Evolutionary conservation across 2,888 invertebrate genomes (phyloP), one percentile per base, ranked within the genome.

Genomic region (Sylvicola fuscatus): DNA sequence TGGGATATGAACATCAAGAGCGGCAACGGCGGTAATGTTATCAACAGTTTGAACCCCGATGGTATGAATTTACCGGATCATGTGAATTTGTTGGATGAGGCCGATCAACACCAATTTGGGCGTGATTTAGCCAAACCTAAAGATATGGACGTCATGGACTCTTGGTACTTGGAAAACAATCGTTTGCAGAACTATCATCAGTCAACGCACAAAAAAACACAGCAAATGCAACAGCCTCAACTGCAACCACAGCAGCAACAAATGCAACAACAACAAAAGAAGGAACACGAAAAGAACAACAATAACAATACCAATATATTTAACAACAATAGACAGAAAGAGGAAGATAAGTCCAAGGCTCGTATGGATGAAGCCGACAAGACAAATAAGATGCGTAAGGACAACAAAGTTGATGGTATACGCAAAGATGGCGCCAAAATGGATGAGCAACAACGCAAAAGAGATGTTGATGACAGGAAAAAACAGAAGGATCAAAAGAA

Each of bases 401-500:
- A 17, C 14, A 2, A 42, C 41, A 36, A 42, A 33, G 14, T 4
- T 13, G 27, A 36, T 29, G 35, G 32, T n/a, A 35, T 37, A 2
- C 33, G 36, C 16, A 40, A 38, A 3, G 39, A 33, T 3, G 52
- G 53, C 10, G 54, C 52, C 4, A 53, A 51, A 51, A 44, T 40
- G 10, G 56, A 56, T 17, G 55, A 56, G 12, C 52, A 53, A 21
- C 45, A 49, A 5, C 42, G 41, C 26, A 46, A 49, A 16, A 53
- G 52, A 32, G 27, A 34, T 11, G 27, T 38, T 27, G 54, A 58
- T 16, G 54, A 58, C 30, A 52, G 51, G 11, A 56, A 51, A 35
- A 54, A 54, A 8, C 39, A 40, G 4, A 55, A 55, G 29, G 58
- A 57, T 2, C 53, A 56, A 13, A 55, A 54, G 27, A 49, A 49